Percentiles rank a stretch among this genome's conserved stretches.
Conservation (phyloP, 2,797 vertebrate species). For the Hephaestus fuliginosus region DNA sequence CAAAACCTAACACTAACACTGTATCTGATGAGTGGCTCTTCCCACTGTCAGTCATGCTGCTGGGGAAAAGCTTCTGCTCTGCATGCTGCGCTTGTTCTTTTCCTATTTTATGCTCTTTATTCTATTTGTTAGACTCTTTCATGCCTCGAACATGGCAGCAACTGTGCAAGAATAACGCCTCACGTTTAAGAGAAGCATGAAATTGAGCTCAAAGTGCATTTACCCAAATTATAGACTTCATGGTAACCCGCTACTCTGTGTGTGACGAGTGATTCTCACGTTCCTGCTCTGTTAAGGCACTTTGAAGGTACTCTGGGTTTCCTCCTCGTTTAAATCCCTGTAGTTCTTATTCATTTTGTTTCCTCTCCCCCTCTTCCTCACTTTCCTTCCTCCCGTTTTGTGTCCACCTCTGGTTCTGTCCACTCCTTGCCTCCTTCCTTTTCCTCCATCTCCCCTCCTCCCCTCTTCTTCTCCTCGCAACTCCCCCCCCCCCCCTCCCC, state of each 20-base stretch:
- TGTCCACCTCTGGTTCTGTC: constrained; percentile 55
- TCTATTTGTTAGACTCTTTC: constrained; percentile 35
- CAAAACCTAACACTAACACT: constrained; percentile 31
- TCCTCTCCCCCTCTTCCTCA: constrained; percentile 60
- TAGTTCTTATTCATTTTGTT: constrained; percentile 78
- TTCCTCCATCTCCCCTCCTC: constrained; percentile 13
- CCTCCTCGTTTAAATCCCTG: constrained; percentile 60
- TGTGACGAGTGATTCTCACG: constrained; percentile 47
- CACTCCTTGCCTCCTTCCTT: constrained; percentile 32
- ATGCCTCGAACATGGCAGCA: constrained; percentile 78
- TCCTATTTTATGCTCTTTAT: constrained; percentile 35
- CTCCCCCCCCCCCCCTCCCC: too few relatives aligned
- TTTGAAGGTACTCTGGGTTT: constrained; percentile 79
- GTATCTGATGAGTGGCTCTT: constrained; percentile 62
- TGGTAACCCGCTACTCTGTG: constrained; percentile 10
- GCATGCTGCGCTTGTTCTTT: constrained; percentile 51
- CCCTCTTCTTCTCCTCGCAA: constrained; percentile 64
- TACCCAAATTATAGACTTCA: constrained; percentile 11
- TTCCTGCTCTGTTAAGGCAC: constrained; percentile 81
- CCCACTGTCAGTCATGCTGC: constrained; percentile 24
- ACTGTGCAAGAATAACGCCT: constrained; percentile 59
- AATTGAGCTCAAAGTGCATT: constrained; percentile 5
- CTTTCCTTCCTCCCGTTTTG: constrained; percentile 45
- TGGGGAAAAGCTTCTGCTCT: constrained; percentile 52
- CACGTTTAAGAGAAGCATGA: constrained; percentile 23